Conservation (phyloP, 92 coral and sea anemone species). For the Heteractis magnifica region DNA sequence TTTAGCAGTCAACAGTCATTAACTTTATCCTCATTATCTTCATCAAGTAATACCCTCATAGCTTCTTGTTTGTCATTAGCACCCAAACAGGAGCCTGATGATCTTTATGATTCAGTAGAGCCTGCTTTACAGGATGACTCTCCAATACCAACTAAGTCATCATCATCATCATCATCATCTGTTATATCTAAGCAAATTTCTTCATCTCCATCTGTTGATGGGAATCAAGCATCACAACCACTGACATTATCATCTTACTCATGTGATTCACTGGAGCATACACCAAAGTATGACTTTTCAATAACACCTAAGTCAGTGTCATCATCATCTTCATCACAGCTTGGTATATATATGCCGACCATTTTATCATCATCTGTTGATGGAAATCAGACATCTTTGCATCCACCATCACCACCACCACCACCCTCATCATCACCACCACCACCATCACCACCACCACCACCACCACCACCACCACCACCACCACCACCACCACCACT, state of each 20-base stretch:
- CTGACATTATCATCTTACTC: background rate
- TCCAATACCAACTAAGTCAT: background rate
- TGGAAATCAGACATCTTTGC: background rate
- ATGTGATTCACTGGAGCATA: background rate
- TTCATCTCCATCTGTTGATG: background rate
- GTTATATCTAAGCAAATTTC: background rate
- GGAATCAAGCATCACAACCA: background rate
- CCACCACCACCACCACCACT: slow-evolving; percentile 24
- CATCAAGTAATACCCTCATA: slow-evolving; percentile 25
- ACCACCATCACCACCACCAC: slow-evolving; percentile 1
- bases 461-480: slow-evolving; percentile 16
- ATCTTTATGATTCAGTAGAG: background rate
- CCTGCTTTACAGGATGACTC: background rate
- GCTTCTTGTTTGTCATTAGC: slow-evolving; percentile 29
- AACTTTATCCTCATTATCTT: slow-evolving; percentile 8
- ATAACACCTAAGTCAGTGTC: background rate
- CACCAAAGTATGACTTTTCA: background rate
- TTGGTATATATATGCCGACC: background rate
- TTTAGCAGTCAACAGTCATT: background rate
- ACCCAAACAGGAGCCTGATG: background rate
- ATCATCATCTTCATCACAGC: too few species aligned
- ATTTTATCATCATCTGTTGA: background rate
- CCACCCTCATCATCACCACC: slow-evolving; percentile 5
- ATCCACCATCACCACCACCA: slow-evolving; percentile 17
- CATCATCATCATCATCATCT: background rate